Evolutionary conservation across 2,113 vertebrate genomes (phyloP).

Genomic region (Daphoenositta chrysoptera): DNA sequence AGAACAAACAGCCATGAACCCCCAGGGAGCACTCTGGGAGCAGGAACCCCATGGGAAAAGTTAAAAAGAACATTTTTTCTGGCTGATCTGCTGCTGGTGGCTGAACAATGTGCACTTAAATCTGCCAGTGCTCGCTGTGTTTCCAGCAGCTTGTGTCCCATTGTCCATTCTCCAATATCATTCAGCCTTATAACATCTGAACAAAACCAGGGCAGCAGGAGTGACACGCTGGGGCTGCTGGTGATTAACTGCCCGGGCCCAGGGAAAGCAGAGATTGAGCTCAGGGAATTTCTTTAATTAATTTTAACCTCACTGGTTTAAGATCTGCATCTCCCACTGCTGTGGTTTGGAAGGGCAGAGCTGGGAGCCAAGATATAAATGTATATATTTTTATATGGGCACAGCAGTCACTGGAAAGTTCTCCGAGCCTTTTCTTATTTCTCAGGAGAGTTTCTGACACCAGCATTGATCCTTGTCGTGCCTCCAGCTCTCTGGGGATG

Average conservation of each 20-base stretch:
- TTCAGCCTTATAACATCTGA: constrained; percentile 55
- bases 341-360: neutral
- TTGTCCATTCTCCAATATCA: constrained; percentile 58
- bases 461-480: neutral
- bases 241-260: constrained; percentile 40
- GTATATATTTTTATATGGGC: neutral
- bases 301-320: neutral
- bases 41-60: neutral
- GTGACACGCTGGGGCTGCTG: neutral
- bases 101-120: constrained; percentile 55
- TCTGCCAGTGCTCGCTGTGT: constrained; percentile 38
- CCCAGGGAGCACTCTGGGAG: neutral
- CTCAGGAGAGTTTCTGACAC: neutral
- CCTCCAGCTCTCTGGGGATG: neutral
- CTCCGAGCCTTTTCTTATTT: neutral
- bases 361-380: neutral
- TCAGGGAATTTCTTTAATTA: constrained; percentile 26
- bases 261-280: constrained; percentile 9
- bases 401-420: neutral
- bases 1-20: neutral
- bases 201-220: constrained; percentile 41
- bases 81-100: neutral
- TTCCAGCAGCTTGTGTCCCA: constrained; percentile 51
- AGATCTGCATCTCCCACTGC: neutral
- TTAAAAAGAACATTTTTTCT: neutral